Evolutionary conservation across 2,113 vertebrate genomes (phyloP).

Genomic region (Cyanoliseus patagonus): DNA sequence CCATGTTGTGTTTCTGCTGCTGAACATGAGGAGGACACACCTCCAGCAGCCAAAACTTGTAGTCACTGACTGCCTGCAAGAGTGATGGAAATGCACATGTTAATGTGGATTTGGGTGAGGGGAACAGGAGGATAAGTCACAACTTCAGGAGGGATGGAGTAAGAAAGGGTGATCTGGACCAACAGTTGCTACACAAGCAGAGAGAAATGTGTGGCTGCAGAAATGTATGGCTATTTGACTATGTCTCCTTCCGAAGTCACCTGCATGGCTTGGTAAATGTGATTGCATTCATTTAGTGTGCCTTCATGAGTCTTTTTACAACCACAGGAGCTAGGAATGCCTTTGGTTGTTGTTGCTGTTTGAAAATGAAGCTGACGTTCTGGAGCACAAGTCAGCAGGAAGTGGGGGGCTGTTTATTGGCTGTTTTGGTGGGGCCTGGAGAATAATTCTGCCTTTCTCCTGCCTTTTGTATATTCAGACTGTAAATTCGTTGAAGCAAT

Average conservation of each 20-base stretch:
- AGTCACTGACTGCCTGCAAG: neutral
- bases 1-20: neutral
- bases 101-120: neutral
- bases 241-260: neutral
- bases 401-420: slow-evolving; percentile 46
- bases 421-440: slow-evolving; percentile 60
- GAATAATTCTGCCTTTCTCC: slow-evolving; percentile 62
- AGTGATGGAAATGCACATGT: neutral
- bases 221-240: neutral
- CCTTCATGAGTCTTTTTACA: slow-evolving; percentile 53
- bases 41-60: neutral
- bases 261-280: slow-evolving; percentile 22
- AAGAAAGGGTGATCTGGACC: neutral
- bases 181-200: neutral
- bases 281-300: slow-evolving; percentile 13
- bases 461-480: slow-evolving; percentile 61
- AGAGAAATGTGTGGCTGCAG: neutral
- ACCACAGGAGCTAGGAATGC: slow-evolving; percentile 40
- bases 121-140: neutral
- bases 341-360: slow-evolving; percentile 53
- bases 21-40: neutral
- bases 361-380: slow-evolving; percentile 47
- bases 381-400: slow-evolving; percentile 56
- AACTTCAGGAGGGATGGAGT: neutral
- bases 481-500: slow-evolving; percentile 53